phyloP scores from a whole-genome alignment of 1,140 invertebrate genomes.

The Hermatobates lingyangjiaoensis region DNA sequence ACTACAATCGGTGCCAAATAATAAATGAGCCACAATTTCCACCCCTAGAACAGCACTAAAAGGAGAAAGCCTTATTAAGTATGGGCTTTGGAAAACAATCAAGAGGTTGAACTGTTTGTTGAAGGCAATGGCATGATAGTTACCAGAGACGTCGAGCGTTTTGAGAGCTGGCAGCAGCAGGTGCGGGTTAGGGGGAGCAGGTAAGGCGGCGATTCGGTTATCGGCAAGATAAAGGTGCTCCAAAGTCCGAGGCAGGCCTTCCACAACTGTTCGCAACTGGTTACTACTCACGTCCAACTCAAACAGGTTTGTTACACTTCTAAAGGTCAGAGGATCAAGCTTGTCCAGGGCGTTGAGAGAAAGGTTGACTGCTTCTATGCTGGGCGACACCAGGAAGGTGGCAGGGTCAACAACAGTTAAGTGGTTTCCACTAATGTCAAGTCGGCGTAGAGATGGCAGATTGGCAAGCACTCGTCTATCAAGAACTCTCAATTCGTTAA shows the following conservation, averaged over 20 bases:
- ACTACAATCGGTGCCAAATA: too few species aligned
- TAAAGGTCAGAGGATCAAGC: constrained; percentile 34
- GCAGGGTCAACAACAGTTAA: constrained; percentile 47
- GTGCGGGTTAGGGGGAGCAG: constrained; percentile 38
- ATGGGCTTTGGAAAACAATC: too few species aligned
- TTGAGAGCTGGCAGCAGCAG: constrained; percentile 46
- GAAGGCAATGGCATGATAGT: too few species aligned
- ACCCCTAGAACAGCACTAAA: too few species aligned
- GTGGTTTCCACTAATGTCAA: constrained; percentile 63
- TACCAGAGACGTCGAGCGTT: constrained; percentile 47
- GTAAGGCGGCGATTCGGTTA: constrained; percentile 49
- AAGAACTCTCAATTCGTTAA: constrained; percentile 50
- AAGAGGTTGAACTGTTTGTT: too few species aligned
- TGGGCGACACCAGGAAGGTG: constrained; percentile 45
- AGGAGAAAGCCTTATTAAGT: too few species aligned
- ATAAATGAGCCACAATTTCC: too few species aligned
- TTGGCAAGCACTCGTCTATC: constrained; percentile 50
- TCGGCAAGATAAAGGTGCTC: constrained; percentile 54
- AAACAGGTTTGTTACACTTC: constrained; percentile 48
- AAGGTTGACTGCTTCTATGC: constrained; percentile 39
- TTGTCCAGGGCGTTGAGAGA: constrained; percentile 18
- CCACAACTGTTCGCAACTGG: constrained; percentile 36
- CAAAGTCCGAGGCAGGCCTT: constrained; percentile 49
- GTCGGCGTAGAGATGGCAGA: constrained; percentile 47
- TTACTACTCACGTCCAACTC: constrained; percentile 64